phyloP scores from a whole-genome alignment of 2,888 invertebrate species.

The Nomada fucata region DNA sequence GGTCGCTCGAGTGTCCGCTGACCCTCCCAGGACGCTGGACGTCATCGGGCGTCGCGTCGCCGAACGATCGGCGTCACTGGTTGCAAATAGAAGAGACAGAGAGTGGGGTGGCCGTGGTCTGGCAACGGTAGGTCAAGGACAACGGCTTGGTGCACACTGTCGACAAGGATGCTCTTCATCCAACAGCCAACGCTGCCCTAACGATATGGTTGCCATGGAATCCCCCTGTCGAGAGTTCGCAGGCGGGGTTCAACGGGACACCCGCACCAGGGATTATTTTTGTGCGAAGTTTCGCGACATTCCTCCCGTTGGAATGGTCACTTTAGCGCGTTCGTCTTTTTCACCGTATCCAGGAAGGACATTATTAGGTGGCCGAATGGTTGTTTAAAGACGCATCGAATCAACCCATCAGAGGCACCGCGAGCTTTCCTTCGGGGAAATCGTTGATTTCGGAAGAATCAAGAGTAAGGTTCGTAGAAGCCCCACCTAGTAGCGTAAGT shows the following conservation, averaged over 20 bases:
- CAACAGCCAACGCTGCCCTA: conserved; percentile 59
- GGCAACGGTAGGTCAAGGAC: conserved; percentile 81
- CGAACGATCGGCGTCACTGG: conserved; percentile 55
- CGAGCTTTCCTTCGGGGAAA: too few species aligned
- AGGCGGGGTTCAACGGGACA: conserved; percentile 43
- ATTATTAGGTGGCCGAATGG: too few species aligned
- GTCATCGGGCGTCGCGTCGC: conserved; percentile 55
- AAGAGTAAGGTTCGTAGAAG: too few species aligned
- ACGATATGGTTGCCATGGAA: conserved; percentile 73
- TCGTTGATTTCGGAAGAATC: too few species aligned
- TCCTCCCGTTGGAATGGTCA: too few species aligned
- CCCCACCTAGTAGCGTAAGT: too few species aligned
- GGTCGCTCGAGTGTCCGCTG: conserved; percentile 31
- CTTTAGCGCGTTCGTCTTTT: too few species aligned
- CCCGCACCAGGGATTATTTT: conserved; percentile 4
- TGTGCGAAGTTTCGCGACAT: too few species aligned
- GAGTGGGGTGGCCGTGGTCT: conserved; percentile 49
- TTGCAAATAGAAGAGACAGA: conserved; percentile 60
- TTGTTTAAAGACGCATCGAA: too few species aligned
- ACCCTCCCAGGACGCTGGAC: conserved; percentile 46
- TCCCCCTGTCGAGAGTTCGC: conserved; percentile 24
- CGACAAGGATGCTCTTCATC: conserved; percentile 68
- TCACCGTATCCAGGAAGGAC: too few species aligned
- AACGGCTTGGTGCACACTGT: conserved; percentile 76
- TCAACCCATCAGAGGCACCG: too few species aligned